Evolutionary conservation across 1,140 invertebrate genomes (phyloP).

Genomic region (Drosophila hydei): DNA sequence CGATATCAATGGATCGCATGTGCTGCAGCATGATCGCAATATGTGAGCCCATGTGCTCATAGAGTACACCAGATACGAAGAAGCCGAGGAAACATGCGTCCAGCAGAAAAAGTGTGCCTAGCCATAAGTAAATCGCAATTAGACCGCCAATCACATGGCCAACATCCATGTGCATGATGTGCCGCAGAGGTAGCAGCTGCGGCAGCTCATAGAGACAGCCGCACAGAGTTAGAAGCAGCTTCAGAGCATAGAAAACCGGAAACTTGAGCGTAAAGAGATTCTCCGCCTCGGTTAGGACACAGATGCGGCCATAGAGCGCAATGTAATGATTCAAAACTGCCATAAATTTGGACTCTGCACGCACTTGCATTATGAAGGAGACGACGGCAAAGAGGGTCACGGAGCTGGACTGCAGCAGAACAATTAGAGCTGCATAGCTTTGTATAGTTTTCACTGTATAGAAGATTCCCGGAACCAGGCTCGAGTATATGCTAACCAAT

Average conservation of each 20-base stretch:
- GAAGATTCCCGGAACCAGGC: conserved; percentile 33
- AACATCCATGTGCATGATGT: neutral
- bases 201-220: conserved; percentile 57
- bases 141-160: neutral
- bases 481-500: conserved; percentile 47
- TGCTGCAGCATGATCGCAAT: conserved; percentile 49
- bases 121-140: conserved; percentile 64
- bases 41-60: conserved; percentile 63
- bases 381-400: conserved; percentile 53
- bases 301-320: conserved; percentile 54
- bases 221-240: conserved; percentile 46
- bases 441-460: neutral
- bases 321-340: conserved; percentile 62
- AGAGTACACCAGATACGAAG: conserved; percentile 58
- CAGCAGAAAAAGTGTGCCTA: conserved; percentile 67
- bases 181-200: conserved; percentile 22
- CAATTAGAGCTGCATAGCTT: conserved; percentile 58
- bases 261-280: conserved; percentile 56
- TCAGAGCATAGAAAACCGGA: conserved; percentile 37
- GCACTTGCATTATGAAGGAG: conserved; percentile 58
- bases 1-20: conserved; percentile 56
- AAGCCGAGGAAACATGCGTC: conserved; percentile 71
- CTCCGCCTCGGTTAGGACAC: neutral
- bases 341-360: conserved; percentile 36
- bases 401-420: conserved; percentile 33